Evolutionary conservation across 2,113 vertebrate genomes (phyloP).

Genomic region (Thryonomys swinderianus): DNA sequence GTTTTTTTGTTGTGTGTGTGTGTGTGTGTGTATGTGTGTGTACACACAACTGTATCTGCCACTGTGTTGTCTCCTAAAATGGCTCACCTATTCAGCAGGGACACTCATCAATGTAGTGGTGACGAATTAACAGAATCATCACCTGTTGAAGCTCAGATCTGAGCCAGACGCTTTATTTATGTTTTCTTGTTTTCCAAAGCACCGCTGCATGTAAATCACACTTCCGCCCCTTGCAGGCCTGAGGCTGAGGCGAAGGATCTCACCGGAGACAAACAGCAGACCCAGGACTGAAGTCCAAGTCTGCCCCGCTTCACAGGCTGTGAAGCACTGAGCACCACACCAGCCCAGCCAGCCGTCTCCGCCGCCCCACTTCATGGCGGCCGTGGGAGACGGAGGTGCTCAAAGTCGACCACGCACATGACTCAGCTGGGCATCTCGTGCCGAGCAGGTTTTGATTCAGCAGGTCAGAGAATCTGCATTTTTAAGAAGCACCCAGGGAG

Average conservation of each 20-base stretch:
- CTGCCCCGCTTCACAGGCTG: neutral
- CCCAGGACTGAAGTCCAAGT: neutral
- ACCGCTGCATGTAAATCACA: neutral
- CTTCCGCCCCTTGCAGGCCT: no score
- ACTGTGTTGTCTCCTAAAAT: neutral
- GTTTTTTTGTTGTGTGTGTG: neutral
- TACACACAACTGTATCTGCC: neutral
- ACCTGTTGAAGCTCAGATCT: neutral
- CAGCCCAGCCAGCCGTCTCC: neutral
- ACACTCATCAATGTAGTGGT: neutral
- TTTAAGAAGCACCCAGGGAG: neutral
- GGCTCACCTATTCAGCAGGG: conserved; percentile 19
- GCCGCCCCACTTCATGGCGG: fast-evolving
- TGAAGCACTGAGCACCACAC: neutral
- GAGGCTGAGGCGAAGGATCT: neutral
- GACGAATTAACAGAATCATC: neutral
- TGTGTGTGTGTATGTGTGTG: no score
- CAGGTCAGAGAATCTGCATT: neutral
- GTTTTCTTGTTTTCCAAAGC: neutral
- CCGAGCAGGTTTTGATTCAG: neutral
- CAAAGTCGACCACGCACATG: fast-evolving
- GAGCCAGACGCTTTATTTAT: neutral
- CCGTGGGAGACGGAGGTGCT: neutral
- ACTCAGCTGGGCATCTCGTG: neutral
- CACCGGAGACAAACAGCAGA: neutral